Evolutionary conservation across 1,140 invertebrate genomes (phyloP), one percentile per base, ranked within the genome.

Genomic region (Trachymyrmex septentrionalis): DNA sequence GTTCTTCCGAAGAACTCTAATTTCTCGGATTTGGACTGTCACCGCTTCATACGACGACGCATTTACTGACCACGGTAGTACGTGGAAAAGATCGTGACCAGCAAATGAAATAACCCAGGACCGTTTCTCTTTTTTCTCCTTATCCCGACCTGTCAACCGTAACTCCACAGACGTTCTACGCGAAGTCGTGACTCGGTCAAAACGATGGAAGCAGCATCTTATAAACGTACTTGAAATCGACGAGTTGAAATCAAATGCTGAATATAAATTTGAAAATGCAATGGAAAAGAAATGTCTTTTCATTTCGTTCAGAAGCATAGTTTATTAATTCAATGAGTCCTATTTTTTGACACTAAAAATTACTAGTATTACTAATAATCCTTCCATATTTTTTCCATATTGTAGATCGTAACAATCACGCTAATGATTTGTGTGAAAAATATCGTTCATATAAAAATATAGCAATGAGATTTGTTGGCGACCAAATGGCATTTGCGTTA

Each of bases 21-120:
- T 63, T 84, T 84, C 55, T 34, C 57, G 69, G 69, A 84, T 84
- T 61, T 63, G 7, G 24, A 57, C 21, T 75, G 69, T 84, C 80
- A 80, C 48, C 63, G 48, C 63, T 67, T 67, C 63, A 84, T 75
- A 50, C 69, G 67, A 48, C 53, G 7, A 44, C 53, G 67, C 14
- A 75, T 61, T 61, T 75, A 84, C 69, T 84, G 69, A 84, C 55
- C 69, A 38, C 55, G 38, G 24, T 61, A 50, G 67, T 84, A 84
- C 80, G 73, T 84, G 69, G 44, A 67, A 77, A 76, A 85, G 72
- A 64, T 85, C 80, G 48, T 87, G 86, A 75, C 61, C 71, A 38
- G 81, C 55, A 84, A 85, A 85, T 87, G 69, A 87, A 87, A 71
- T 85, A 76, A 76, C 81, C 72, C 63, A 21, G 63, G 38, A 61